A percentile compares a stretch with the other conserved stretches of the same genome.
Conservation (phyloP, 2,797 vertebrate genomes). For the Alosa sapidissima region DNA sequence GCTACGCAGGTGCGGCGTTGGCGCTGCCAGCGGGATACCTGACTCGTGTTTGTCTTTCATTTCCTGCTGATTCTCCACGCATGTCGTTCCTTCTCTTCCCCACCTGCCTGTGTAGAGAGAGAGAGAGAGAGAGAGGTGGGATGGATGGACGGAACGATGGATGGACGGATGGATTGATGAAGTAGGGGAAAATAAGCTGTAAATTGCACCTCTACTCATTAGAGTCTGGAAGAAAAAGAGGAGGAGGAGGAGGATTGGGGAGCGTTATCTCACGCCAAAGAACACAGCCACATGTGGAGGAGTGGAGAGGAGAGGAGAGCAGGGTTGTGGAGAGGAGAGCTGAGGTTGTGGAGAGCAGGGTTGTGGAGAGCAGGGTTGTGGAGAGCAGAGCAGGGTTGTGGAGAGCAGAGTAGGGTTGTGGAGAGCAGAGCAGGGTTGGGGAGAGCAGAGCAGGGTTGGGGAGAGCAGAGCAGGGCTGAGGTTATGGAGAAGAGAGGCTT, state of each 20-base stretch:
- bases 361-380: not conserved
- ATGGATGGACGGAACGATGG: not conserved
- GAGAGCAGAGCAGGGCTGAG: no score
- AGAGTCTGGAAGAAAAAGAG: not conserved
- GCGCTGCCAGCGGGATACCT: not conserved
- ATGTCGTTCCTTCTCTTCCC: not conserved
- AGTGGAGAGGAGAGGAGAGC: not conserved
- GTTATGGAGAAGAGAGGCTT: no score
- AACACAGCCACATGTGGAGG: not conserved
- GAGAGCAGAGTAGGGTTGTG: not conserved
- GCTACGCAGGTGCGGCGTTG: not conserved
- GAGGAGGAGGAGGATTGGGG: not conserved
- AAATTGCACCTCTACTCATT: not conserved
- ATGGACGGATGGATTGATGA: not conserved
- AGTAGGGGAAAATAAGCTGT: not conserved
- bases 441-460: no score
- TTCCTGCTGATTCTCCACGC: not conserved
- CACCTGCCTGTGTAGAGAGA: not conserved
- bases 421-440: not conserved
- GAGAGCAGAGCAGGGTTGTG: not conserved
- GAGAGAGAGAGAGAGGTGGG: not conserved
- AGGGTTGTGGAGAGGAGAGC: no score
- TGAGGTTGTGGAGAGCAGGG: no score
- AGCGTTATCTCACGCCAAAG: not conserved
- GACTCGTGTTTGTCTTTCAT: conserved; percentile 23